Evolutionary conservation across 35 echinoderm and acorn worm genomes (phyloP), one percentile per base, ranked within the genome.

Genomic region (Chiridota heheva): DNA sequence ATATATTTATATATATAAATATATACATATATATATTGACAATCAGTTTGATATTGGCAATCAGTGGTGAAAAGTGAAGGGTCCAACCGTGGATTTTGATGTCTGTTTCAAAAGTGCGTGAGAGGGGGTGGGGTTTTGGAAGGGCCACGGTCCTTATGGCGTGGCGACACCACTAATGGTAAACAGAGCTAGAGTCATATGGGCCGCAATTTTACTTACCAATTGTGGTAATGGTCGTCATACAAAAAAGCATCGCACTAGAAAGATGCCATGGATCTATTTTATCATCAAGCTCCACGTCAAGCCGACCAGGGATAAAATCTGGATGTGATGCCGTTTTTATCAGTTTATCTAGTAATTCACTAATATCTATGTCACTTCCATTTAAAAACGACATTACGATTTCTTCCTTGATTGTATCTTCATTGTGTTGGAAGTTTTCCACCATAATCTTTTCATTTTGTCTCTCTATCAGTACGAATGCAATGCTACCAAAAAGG

Each of bases 201-300:
- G 20, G 32, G 7, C n/a, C 24, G 29, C 20, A 0, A 26, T 77
- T 7, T 2, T 12, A 44, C 88, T 26, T 77, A 91, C 88, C 88
- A 36, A 91, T 91, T 3, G 88, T 91, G 36, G 88, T 85, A 1
- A 91, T 91, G 6, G 88, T 91, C 28, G 88, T 91, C 81, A 85
- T 70, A 34, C 82, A 91, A 55, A 86, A 91, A 12, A 91, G 58
- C 63, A 91, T 78, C 40, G 81, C 73, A 8, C 81, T 74, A 4
- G 73, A 64, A 44, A 86, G 68, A 32, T 60, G 66, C 81, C 82
- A 71, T 20, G 67, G 58, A 5, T 63, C 43, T 34, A 44, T 43
- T 20, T n/a, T 65, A 13, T 45, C 47, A 22, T 45, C 16, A 2
- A 49, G 33, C 29, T 76, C 57, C 22, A 58, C 29, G 31, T 87